phyloP scores from a whole-genome alignment of 2,797 vertebrate species.

The Crotalus adamanteus region DNA sequence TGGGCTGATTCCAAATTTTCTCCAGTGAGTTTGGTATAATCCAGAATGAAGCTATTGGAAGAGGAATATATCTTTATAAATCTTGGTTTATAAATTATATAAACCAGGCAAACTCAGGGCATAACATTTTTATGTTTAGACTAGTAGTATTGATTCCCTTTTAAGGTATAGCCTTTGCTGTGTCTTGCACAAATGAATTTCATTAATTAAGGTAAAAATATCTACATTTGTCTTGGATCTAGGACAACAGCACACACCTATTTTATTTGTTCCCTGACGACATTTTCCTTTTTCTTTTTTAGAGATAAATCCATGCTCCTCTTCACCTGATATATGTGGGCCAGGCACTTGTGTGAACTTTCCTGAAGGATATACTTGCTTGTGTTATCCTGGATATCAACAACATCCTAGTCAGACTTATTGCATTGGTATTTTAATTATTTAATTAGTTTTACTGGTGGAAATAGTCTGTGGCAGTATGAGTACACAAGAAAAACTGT shows the following conservation, averaged over 20 bases:
- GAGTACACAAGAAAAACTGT: background rate
- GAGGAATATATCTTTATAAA: background rate
- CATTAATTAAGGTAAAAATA: background rate
- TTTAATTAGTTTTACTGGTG: background rate
- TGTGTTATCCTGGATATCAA: conserved; percentile 81
- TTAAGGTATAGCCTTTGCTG: background rate
- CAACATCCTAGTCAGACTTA: conserved; percentile 78
- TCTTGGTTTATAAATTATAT: background rate
- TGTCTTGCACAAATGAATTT: background rate
- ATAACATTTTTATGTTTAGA: background rate
- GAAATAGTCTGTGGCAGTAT: background rate
- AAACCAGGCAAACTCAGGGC: background rate
- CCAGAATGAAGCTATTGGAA: rapidly evolving
- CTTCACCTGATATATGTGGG: conserved; percentile 79
- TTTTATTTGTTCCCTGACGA: conserved; percentile 9
- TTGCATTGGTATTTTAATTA: conserved; percentile 78
- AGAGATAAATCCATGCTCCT: conserved; percentile 77
- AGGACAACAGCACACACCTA: background rate
- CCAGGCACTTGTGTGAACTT: conserved; percentile 80
- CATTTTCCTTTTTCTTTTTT: background rate
- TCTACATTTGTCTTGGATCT: background rate
- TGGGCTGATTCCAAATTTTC: background rate
- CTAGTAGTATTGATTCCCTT: background rate
- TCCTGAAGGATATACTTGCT: conserved; percentile 82
- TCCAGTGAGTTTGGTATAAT: background rate